Percentiles rank a stretch among this genome's conserved stretches.
Conservation (phyloP, 2,797 vertebrate species). For the Scyliorhinus canicula region DNA sequence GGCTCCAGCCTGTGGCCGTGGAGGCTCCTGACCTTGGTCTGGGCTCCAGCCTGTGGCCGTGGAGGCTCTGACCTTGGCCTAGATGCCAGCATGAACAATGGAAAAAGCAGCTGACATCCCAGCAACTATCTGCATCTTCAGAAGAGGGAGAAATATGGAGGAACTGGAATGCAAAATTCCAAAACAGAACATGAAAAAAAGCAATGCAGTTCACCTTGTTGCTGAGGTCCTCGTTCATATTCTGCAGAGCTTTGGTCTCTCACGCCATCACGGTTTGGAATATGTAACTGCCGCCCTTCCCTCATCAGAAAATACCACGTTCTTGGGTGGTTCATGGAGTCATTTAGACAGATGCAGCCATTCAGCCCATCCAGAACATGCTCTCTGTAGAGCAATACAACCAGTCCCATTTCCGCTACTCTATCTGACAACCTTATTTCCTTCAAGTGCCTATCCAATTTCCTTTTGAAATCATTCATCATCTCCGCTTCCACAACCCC, state of each 20-base stretch:
- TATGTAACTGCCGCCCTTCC: neutral
- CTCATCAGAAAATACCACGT: neutral
- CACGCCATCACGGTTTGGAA: neutral
- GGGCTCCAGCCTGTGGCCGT: too few relatives aligned
- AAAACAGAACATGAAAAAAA: neutral
- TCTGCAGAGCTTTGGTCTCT: neutral
- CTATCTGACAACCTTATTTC: too few relatives aligned
- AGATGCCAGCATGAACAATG: neutral
- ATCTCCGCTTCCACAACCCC: too few relatives aligned
- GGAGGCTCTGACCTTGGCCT: too few relatives aligned
- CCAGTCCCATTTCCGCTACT: too few relatives aligned
- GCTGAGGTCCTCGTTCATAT: neutral
- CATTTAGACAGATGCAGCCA: too few relatives aligned
- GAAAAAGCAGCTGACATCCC: neutral
- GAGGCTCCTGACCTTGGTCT: too few relatives aligned
- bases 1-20: too few relatives aligned
- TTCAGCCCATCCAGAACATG: too few relatives aligned
- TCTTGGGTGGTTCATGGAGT: neutral
- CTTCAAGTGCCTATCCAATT: too few relatives aligned
- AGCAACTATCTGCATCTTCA: neutral
- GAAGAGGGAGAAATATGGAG: neutral
- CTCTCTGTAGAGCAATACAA: too few relatives aligned
- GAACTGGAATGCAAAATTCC: neutral
- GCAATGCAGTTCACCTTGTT: neutral
- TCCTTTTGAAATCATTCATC: too few relatives aligned